Conservation (phyloP, 2,888 invertebrate genomes). For the Acanthopleura granulata region DNA sequence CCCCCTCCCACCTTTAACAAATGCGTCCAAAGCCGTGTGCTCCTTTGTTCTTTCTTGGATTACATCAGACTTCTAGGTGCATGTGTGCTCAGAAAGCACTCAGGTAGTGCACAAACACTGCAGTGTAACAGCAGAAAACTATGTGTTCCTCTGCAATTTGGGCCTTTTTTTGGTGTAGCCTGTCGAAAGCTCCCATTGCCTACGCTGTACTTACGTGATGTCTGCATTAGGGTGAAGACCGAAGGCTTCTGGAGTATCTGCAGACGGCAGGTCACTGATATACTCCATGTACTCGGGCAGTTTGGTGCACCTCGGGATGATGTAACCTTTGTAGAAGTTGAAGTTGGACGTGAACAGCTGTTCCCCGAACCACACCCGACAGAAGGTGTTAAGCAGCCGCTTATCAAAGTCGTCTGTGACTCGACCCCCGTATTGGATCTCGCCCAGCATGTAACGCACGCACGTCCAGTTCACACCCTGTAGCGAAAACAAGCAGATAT, state of each 20-base stretch:
- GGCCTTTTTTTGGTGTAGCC: too few species aligned
- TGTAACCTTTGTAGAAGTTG: conserved; percentile 68
- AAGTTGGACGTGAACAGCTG: conserved; percentile 66
- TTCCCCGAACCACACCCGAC: conserved; percentile 69
- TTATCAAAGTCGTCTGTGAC: conserved; percentile 71
- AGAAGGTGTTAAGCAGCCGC: conserved; percentile 69
- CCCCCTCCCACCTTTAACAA: too few species aligned
- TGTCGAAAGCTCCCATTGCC: too few species aligned
- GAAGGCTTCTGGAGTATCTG: conserved; percentile 69
- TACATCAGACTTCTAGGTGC: too few species aligned
- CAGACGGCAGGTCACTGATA: conserved; percentile 62
- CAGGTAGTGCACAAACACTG: too few species aligned
- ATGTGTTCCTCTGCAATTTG: too few species aligned
- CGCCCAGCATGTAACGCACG: conserved; percentile 71
- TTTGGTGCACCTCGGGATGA: conserved; percentile 66
- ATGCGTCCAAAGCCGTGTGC: too few species aligned
- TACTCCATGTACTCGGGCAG: conserved; percentile 64
- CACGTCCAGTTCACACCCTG: conserved; percentile 69
- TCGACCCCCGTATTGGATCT: conserved; percentile 71
- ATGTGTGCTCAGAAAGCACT: too few species aligned
- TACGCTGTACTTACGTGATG: conserved; percentile 61
- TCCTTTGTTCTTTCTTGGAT: too few species aligned
- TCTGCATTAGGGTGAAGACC: conserved; percentile 70
- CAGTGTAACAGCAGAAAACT: too few species aligned
- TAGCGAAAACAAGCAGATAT: not conserved